Evolutionary conservation across 2,888 invertebrate species (phyloP), one percentile per base, ranked within the genome.

Genomic region (Eristalinus sepulchralis): DNA sequence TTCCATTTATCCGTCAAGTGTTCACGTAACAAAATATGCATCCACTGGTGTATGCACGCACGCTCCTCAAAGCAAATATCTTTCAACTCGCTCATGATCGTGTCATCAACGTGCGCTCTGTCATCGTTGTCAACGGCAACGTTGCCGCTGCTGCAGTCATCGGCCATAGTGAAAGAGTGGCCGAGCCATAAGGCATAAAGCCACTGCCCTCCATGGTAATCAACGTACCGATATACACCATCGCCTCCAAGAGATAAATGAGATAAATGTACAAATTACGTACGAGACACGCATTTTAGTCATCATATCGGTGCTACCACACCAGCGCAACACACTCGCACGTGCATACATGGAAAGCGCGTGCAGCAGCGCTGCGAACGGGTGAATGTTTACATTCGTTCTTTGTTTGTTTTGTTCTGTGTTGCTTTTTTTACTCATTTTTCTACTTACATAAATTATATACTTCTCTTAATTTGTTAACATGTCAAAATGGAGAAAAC

Each of bases 371-470:
- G 53, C 66, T 55, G 62, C 73, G 66, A 47, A 47, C 47, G 47
- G 0, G 47, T 17, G 47, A 47, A 17, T 47, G 47, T 47, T 47
- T 47, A 47, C 47, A 47, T 47, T 47, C 47, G 47, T 17, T 80
- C 66, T 80, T 80, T 80, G 36, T 72, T 60, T 80, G 27, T 80
- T 73, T 73, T 66, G 9, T 73, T 73, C 34, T 57, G 17, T 66
- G 31, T 66, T 47, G 11, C 34, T 68, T 17, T 39, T 20, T 17
- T 55, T 53, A 9, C 63, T 63, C n/a, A 27, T 27, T 17, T 33
- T 47, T 79, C 36, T 80, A 67, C 80, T 73, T 80, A 80, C 80
- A 80, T 80, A 80, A 80, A 80, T 80, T 73, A 80, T 80, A 27
- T 3, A 27, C 27, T 80, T 80, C 73, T 55, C 73, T 73, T 80